Percentiles rank a stretch among this genome's conserved stretches.
These are phyloP conservation scores for Callithrix jacchus DNA, from an alignment of 2,113 vertebrate species.

Conservation along the genomic window DNA sequence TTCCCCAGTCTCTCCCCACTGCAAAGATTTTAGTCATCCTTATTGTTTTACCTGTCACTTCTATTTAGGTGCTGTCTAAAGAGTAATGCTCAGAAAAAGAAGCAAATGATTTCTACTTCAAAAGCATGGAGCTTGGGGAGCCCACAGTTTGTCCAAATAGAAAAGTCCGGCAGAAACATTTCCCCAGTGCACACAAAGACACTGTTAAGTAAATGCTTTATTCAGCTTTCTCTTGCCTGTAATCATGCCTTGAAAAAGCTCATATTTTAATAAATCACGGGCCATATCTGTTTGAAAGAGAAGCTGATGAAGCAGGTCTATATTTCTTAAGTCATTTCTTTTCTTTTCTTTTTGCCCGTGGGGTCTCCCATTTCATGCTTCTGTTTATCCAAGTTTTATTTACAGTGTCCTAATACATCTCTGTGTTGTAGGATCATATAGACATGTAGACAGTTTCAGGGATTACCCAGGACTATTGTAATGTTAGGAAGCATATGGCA, in stretches of 20 bases:
- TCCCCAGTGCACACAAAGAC: neutral
- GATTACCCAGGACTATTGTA: constrained; percentile 48
- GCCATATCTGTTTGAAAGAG: neutral
- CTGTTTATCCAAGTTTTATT: constrained; percentile 70
- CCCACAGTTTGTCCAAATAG: neutral
- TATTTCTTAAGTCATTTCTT: constrained; percentile 47
- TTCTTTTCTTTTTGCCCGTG: neutral
- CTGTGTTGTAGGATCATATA: neutral
- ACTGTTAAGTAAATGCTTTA: constrained; percentile 2
- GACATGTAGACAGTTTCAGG: constrained; percentile 21
- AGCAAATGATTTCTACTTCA: neutral
- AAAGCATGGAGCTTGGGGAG: neutral
- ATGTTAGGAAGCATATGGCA: constrained; percentile 34
- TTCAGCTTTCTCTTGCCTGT: neutral
- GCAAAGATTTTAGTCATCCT: neutral
- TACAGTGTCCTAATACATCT: constrained; percentile 58
- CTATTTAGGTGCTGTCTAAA: neutral
- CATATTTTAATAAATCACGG: constrained; percentile 44
- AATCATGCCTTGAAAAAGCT: constrained; percentile 40
- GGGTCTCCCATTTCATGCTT: constrained; percentile 45
- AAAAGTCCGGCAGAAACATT: neutral
- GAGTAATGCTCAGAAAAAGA: neutral
- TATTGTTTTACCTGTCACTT: neutral
- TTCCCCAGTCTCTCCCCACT: neutral
- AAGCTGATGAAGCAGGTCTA: neutral